Evolutionary conservation across 2,888 invertebrate genomes (phyloP).

Genomic region (Harmothoe impar): DNA sequence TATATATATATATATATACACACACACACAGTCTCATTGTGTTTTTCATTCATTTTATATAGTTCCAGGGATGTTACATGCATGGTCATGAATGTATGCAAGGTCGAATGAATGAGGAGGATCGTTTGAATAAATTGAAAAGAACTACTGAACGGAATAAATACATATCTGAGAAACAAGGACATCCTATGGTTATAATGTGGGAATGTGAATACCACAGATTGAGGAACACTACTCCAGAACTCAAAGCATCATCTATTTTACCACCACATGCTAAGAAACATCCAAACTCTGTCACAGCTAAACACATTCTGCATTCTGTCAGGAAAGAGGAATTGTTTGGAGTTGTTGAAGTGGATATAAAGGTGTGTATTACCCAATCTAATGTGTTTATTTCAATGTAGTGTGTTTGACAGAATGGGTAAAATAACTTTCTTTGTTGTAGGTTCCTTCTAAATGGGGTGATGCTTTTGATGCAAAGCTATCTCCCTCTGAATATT

Average conservation of each 20-base stretch:
- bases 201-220: not conserved
- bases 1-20: too few species aligned
- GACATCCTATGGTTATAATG: not conserved
- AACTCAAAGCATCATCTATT: not conserved
- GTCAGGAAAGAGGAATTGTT: slow-evolving; percentile 28
- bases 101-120: too few species aligned
- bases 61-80: not conserved
- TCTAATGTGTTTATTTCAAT: too few species aligned
- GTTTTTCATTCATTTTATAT: not conserved
- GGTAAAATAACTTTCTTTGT: too few species aligned
- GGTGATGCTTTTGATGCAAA: not conserved
- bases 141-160: not conserved
- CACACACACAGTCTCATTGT: not conserved
- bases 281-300: not conserved
- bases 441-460: not conserved
- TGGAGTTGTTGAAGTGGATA: too few species aligned
- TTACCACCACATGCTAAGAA: not conserved
- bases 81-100: not conserved
- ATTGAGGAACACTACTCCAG: not conserved
- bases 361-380: slow-evolving; percentile 55
- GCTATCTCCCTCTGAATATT: not conserved
- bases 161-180: not conserved
- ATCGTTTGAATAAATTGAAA: not conserved
- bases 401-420: too few species aligned
- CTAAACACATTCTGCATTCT: not conserved